Conservation (phyloP, 2,113 vertebrate genomes). For the Carassius auratus region DNA sequence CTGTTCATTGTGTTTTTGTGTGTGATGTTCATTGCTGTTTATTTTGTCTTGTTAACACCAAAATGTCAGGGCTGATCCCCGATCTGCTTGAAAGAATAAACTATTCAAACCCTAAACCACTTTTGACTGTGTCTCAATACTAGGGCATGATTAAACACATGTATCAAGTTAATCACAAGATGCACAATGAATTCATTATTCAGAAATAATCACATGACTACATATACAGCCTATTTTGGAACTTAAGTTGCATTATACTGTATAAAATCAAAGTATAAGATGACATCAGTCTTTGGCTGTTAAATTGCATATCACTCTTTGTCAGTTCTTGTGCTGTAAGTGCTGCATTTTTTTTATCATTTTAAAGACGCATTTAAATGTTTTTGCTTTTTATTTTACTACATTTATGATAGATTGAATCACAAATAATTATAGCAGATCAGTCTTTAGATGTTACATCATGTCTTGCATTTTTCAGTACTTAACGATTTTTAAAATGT, state of each 20-base stretch:
- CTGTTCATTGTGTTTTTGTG: constrained; percentile 51
- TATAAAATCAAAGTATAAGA: too few relatives aligned
- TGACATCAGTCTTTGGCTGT: neutral
- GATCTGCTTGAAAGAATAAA: constrained; percentile 68
- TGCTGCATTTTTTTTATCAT: too few relatives aligned
- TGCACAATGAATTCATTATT: neutral
- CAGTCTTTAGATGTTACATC: neutral
- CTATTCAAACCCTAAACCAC: constrained; percentile 57
- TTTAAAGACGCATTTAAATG: too few relatives aligned
- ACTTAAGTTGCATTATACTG: too few relatives aligned
- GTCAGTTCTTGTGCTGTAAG: too few relatives aligned
- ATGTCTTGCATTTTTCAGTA: neutral
- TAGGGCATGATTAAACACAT: neutral
- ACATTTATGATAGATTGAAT: too few relatives aligned
- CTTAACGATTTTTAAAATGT: neutral
- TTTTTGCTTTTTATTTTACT: too few relatives aligned
- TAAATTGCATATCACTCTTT: neutral
- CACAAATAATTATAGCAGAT: too few relatives aligned
- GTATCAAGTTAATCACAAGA: neutral
- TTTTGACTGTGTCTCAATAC: constrained; percentile 49
- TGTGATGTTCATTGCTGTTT: constrained; percentile 59
- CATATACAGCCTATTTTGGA: neutral
- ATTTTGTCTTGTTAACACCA: constrained; percentile 48
- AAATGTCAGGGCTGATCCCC: constrained; percentile 28
- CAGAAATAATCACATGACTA: neutral